Evolutionary conservation across 2,888 invertebrate genomes (phyloP).

Genomic region (Coleophora flavipennella): DNA sequence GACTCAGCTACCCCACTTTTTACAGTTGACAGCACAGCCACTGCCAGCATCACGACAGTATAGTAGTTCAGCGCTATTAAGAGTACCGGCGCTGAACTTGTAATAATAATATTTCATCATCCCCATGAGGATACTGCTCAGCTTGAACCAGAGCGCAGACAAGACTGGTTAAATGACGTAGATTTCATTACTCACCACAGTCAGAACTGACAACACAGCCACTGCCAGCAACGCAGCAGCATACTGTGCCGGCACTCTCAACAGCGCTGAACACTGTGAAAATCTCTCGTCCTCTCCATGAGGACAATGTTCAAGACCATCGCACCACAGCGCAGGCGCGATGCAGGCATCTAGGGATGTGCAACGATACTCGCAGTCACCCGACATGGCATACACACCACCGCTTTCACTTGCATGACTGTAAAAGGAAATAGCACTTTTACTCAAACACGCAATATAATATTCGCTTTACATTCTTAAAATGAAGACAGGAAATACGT

Average conservation of each 20-base stretch:
- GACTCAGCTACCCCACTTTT: too few species aligned
- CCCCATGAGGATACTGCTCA: too few species aligned
- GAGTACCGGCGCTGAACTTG: too few species aligned
- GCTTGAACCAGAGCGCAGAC: too few species aligned
- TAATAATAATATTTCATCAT: too few species aligned
- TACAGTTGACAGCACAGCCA: too few species aligned
- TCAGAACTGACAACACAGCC: constrained; percentile 55
- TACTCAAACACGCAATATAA: too few species aligned
- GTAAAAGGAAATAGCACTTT: constrained; percentile 24
- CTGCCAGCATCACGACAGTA: too few species aligned
- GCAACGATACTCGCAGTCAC: constrained; percentile 83
- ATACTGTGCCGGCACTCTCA: constrained; percentile 83
- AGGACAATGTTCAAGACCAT: constrained; percentile 84
- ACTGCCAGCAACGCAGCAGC: constrained; percentile 72
- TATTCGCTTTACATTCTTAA: too few species aligned
- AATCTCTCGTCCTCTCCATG: constrained; percentile 86
- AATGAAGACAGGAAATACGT: too few species aligned
- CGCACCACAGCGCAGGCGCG: constrained; percentile 85
- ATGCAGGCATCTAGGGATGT: constrained; percentile 87
- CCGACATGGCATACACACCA: constrained; percentile 73
- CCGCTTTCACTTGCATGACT: constrained; percentile 69
- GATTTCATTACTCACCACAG: constrained; percentile 59
- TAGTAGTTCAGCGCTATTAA: too few species aligned
- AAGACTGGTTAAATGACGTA: not conserved
- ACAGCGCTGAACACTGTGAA: constrained; percentile 83